Evolutionary conservation across 2,888 invertebrate species (phyloP), one percentile per base, ranked within the genome.

Genomic region (Trachelus iudaicus): DNA sequence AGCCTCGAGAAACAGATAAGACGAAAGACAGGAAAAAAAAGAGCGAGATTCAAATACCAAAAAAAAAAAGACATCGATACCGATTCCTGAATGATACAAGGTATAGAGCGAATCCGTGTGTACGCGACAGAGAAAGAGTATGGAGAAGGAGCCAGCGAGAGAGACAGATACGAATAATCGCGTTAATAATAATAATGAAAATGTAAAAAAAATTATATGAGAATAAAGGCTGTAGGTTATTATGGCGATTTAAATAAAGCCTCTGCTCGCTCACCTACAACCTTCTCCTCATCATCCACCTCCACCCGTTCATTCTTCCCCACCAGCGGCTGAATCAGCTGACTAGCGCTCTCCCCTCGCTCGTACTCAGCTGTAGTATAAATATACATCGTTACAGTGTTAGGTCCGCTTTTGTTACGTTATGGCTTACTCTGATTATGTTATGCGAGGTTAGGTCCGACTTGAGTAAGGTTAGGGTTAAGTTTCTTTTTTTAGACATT

Each of bases 251-350:
- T 89, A 88, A 89, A 89, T 87, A 88, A 87, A 89, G 87, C 87
- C 89, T 89, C 85, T 30, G 23, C 31, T 71, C 30, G 71, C 73
- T 33, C 75, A 73, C 78, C 40, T 40, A 40, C 40, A 40, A 86
- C 85, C 86, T 85, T 86, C 87, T 86, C 85, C 83, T 85, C 85
- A 83, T 74, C 34, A n/a, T 73, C 80, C 69, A 33, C 69, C 31
- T 40, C 40, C 40, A 40, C 40, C 40, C 40, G 40, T 40, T 40
- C 40, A 40, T 40, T 40, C 40, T 85, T 85, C 89, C 87, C 88
- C 88, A 87, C 85, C 87, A 83, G 83, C 83, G 88, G 86, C 88
- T 83, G 84, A 85, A 89, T 89, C 90, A 90, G 89, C 90, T 90
- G 89, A 89, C 88, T 88, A 85, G 79, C 83, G 81, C 82, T 82